Conservation (phyloP, 2,888 invertebrate genomes). For the Drosophila nigritarsus region DNA sequence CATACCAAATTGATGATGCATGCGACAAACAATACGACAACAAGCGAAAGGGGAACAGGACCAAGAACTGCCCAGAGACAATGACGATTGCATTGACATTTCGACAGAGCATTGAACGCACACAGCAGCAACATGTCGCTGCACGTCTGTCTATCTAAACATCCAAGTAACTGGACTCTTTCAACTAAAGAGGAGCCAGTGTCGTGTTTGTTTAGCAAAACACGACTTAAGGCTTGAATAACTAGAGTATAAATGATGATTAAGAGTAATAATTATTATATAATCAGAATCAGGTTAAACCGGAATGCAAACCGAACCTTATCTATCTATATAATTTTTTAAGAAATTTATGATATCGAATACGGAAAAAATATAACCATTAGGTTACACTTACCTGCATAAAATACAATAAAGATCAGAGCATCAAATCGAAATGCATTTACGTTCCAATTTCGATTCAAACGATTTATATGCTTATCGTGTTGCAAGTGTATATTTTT, state of each 20-base stretch:
- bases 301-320: background rate
- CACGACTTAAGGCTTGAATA: background rate
- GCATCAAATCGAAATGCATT: background rate
- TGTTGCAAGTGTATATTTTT: background rate
- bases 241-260: background rate
- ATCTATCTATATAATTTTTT: background rate
- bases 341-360: background rate
- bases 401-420: background rate
- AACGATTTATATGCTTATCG: background rate
- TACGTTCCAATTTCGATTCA: background rate
- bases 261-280: background rate
- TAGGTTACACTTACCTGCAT: background rate
- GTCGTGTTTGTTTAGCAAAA: background rate
- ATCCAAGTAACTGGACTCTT: conserved; percentile 7
- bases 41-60: conserved; percentile 7
- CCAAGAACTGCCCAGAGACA: conserved; percentile 20
- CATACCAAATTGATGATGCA: conserved; percentile 73
- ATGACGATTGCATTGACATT: conserved; percentile 77
- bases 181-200: conserved; percentile 11
- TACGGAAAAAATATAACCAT: background rate
- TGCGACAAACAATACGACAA: conserved; percentile 63
- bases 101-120: conserved; percentile 62
- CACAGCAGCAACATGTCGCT: conserved; percentile 58
- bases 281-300: background rate
- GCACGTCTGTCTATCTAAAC: conserved; percentile 35